These are phyloP conservation scores for Hypercompe scribonia DNA, from an alignment of 2,888 invertebrate genomes.

Conservation along the genomic window DNA sequence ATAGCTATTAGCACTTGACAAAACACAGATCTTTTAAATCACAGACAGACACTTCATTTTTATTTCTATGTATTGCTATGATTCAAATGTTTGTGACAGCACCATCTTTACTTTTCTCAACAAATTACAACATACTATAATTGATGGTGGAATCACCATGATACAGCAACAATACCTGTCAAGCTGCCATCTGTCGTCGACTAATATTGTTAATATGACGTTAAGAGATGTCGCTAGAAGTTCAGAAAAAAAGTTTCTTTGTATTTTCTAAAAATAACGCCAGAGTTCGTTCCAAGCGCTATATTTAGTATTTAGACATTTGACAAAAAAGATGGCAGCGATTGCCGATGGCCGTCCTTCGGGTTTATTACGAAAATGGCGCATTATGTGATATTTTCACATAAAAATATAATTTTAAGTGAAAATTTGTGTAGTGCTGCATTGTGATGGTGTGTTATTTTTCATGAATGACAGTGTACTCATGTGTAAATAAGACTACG, in stretches of 20 bases:
- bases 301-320: conserved; percentile 86
- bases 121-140: background rate
- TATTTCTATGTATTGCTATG: too few species aligned
- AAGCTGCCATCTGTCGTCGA: conserved; percentile 58
- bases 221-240: conserved; percentile 68
- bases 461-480: conserved; percentile 82
- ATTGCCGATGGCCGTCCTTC: conserved; percentile 83
- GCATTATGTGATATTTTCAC: conserved; percentile 85
- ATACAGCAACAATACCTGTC: too few species aligned
- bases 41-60: too few species aligned
- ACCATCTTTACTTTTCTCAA: conserved; percentile 28
- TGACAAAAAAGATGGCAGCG: conserved; percentile 87
- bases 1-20: too few species aligned
- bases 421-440: conserved; percentile 83
- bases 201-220: background rate
- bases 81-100: background rate
- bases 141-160: background rate
- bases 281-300: conserved; percentile 86
- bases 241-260: conserved; percentile 56
- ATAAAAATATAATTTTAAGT: conserved; percentile 80
- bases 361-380: conserved; percentile 85
- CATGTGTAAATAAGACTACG: conserved; percentile 82
- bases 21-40: too few species aligned
- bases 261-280: conserved; percentile 86
- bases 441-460: conserved; percentile 83